Evolutionary conservation across 2,888 invertebrate species (phyloP).

Genomic region (Hirudinaria manillensis): DNA sequence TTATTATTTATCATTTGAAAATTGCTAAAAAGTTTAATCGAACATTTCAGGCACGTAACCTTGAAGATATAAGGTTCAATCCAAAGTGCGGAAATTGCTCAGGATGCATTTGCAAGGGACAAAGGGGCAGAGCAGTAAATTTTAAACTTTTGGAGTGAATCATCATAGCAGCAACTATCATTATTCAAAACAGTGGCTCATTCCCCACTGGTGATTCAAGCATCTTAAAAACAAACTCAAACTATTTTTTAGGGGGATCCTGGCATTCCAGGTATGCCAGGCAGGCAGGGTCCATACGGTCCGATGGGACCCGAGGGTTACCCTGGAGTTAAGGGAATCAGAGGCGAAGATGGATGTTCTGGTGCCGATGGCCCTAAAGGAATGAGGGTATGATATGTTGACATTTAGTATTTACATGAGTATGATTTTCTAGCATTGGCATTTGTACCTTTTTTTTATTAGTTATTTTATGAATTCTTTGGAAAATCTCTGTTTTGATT

Average conservation of each 20-base stretch:
- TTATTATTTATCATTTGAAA: too few species aligned
- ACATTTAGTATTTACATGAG: not conserved
- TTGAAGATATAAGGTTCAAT: too few species aligned
- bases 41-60: too few species aligned
- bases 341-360: slow-evolving; percentile 38
- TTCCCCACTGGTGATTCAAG: too few species aligned
- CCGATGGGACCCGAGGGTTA: slow-evolving; percentile 32
- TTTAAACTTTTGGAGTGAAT: not conserved
- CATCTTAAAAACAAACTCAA: not conserved
- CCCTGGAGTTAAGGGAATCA: slow-evolving; percentile 37
- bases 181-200: too few species aligned
- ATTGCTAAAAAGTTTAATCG: too few species aligned
- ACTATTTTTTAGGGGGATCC: not conserved
- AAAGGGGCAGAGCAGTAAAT: not conserved
- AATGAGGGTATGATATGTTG: slow-evolving; percentile 48
- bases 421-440: too few species aligned
- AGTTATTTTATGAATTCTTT: too few species aligned
- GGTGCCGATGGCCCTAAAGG: slow-evolving; percentile 47
- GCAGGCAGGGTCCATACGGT: slow-evolving; percentile 10
- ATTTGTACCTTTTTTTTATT: too few species aligned
- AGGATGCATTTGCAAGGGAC: slow-evolving; percentile 9
- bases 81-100: not conserved
- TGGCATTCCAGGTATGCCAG: slow-evolving; percentile 10
- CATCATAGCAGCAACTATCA: too few species aligned
- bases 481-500: too few species aligned